Base-by-base conservation (phyloP, 2,113 vertebrate species). In the Tautogolabrus adspersus region DNA sequence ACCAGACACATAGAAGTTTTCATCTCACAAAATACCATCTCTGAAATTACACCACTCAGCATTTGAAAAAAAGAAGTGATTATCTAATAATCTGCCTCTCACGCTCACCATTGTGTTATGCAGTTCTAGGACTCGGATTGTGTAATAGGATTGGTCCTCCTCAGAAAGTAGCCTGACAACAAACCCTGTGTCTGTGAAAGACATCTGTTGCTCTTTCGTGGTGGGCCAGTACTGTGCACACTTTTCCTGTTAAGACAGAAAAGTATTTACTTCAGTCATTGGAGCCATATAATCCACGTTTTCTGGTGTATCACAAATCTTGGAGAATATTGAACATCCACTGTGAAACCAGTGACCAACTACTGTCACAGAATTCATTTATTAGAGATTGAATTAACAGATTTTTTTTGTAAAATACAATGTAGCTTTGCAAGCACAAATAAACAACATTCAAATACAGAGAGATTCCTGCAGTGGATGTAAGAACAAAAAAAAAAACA, bases 201-300 rank as follows among this genome's bases (percentile, higher is more conserved):
- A 93, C 96, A 98, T 96, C 78, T 96, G 94, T 19, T 79, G 93
- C 10, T 97, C 95, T 63, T 97, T 94, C 72, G 90, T 91, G 47
- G 96, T 96, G 26, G 98, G 98, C 98, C 98, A 99, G 91, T 99
- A 99, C 42, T 98, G 98, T 16, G 96, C 98, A 94, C 98, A 99
- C 83, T 99, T 99, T 88, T 99, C 97, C 98, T 99, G 91, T 65
- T 66, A 10, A 66, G 47, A 82, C 66, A 90, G 23, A 83, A 59
- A 72, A 19, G 8, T 44, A 37, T 40, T 42, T 5, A 57, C 1
- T 79, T 66, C 34, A 15, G 38, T 23, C 56, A 21, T 16, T 2
- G 18, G 8, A 52, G 18, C 0, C 10, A n/a, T 19, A 52, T 19
- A 21, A 3, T 1, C 30, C 30, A 34, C 6, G 30, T 6, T 34